These are phyloP conservation scores for Scolopax rusticola DNA, from an alignment of 2,797 vertebrate species.

Conservation along the genomic window DNA sequence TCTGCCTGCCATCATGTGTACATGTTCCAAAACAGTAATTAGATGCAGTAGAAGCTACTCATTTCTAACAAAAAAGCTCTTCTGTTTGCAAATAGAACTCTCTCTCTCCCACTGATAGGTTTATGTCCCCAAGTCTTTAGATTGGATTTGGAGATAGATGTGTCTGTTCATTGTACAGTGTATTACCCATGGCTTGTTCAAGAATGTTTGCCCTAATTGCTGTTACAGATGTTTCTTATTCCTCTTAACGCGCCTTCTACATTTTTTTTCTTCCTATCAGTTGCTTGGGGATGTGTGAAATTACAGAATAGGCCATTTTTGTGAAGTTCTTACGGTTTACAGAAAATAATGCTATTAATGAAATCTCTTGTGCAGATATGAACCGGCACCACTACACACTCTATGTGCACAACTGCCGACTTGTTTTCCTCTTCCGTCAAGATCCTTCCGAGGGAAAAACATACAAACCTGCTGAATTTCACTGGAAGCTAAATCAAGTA, in stretches of 20 bases:
- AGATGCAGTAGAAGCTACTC: not conserved
- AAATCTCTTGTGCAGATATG: conserved; percentile 84
- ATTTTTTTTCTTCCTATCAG: fast-evolving
- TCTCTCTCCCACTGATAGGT: not conserved
- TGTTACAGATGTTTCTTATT: not conserved
- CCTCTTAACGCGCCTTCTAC: fast-evolving
- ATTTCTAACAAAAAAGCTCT: not conserved
- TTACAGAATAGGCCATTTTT: not conserved
- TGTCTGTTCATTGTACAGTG: not conserved
- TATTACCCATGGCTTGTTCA: not conserved
- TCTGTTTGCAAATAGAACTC: not conserved
- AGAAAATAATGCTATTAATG: fast-evolving
- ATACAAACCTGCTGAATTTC: conserved; percentile 95
- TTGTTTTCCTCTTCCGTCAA: conserved; percentile 94
- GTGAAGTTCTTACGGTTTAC: not conserved
- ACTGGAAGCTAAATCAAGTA: conserved; percentile 97
- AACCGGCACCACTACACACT: conserved; percentile 95
- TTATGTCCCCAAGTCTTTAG: not conserved
- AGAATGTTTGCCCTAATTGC: not conserved
- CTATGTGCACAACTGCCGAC: conserved; percentile 93
- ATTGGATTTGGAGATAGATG: not conserved
- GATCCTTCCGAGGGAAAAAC: conserved; percentile 88
- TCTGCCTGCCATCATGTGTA: not conserved
- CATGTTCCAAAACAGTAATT: not conserved
- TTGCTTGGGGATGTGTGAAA: not conserved